Conservation (phyloP, 1,140 invertebrate species). For the Heterodera carotae region DNA sequence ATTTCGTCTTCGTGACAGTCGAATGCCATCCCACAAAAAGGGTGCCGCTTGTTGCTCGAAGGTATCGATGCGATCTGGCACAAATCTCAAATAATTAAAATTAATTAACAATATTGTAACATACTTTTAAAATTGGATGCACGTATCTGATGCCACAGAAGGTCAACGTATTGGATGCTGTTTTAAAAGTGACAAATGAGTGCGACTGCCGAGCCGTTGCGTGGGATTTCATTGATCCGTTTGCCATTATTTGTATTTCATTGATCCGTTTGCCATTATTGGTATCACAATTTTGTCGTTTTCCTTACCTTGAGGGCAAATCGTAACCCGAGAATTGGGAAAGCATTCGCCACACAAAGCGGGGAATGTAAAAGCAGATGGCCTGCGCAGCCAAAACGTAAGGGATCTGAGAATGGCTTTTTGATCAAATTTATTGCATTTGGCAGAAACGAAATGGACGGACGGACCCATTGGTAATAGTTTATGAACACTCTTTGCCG, state of each 20-base stretch:
- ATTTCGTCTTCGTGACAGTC: conserved; percentile 49
- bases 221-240: too few relatives aligned
- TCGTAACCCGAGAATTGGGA: conserved; percentile 61
- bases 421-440: background rate
- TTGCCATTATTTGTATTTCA: too few relatives aligned
- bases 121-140: conserved; percentile 43
- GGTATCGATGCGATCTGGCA: conserved; percentile 53
- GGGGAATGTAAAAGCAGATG: conserved; percentile 59
- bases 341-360: conserved; percentile 60
- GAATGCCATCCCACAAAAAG: conserved; percentile 63
- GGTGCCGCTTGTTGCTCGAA: conserved; percentile 59
- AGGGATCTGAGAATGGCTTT: conserved; percentile 53
- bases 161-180: conserved; percentile 29
- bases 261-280: too few relatives aligned
- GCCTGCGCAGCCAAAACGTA: conserved; percentile 63
- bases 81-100: too few relatives aligned
- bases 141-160: conserved; percentile 31
- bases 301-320: conserved; percentile 40
- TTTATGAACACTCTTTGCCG: conserved; percentile 50
- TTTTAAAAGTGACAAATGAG: background rate
- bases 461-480: conserved; percentile 64
- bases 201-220: background rate
- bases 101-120: too few relatives aligned
- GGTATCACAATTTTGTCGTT: too few relatives aligned
- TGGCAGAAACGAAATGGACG: background rate